Conservation (phyloP, 2,888 invertebrate genomes). For the Drosophila mercatorum region DNA sequence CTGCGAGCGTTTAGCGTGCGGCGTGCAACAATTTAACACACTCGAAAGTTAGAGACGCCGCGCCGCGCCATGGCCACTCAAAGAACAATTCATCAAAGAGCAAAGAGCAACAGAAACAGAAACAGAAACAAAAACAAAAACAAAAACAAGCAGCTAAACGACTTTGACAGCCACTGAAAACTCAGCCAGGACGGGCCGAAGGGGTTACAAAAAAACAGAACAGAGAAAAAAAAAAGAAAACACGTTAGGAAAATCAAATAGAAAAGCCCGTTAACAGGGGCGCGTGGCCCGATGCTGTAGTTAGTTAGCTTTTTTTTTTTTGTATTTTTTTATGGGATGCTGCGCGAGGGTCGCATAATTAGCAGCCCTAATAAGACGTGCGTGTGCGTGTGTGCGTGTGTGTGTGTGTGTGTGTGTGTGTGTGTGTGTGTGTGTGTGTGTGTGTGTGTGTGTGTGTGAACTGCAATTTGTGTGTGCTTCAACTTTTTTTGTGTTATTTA, state of each 20-base stretch:
- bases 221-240: neutral
- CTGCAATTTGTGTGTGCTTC: slow-evolving; percentile 15
- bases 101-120: neutral
- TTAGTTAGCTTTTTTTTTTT: slow-evolving; percentile 1
- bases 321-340: slow-evolving; percentile 13
- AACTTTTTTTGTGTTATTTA: neutral
- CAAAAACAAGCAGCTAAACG: slow-evolving; percentile 52
- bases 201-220: slow-evolving; percentile 37
- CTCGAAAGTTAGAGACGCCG: slow-evolving; percentile 42
- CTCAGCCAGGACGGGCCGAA: slow-evolving; percentile 19
- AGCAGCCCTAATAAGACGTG: slow-evolving; percentile 59
- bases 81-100: slow-evolving; percentile 51
- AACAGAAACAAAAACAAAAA: slow-evolving; percentile 19
- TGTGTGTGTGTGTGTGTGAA: neutral
- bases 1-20: slow-evolving; percentile 44
- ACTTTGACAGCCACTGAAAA: slow-evolving; percentile 72
- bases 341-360: slow-evolving; percentile 65
- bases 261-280: slow-evolving; percentile 32
- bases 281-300: slow-evolving; percentile 58
- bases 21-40: slow-evolving; percentile 69
- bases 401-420: neutral
- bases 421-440: slow-evolving; percentile 16
- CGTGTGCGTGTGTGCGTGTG: neutral
- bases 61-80: slow-evolving; percentile 7
- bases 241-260: slow-evolving; percentile 20